Evolutionary conservation across 2,888 invertebrate species (phyloP), one percentile per base, ranked within the genome.

Genomic region (Dasypogon diadema): DNA sequence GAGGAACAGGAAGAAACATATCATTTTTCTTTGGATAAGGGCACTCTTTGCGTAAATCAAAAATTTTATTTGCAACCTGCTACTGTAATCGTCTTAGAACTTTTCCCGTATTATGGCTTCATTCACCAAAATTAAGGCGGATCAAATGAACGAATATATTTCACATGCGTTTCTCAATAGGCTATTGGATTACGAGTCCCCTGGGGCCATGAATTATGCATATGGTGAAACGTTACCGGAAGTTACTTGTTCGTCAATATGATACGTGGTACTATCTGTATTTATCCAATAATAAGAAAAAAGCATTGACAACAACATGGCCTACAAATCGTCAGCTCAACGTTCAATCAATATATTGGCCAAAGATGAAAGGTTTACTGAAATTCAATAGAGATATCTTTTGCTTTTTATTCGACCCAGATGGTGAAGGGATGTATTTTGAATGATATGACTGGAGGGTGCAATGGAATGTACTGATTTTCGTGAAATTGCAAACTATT

Each of bases 141-240:
- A 63, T 63, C 37, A 21, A 30, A 21, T 60, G 60, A 34, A 22
- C 34, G 10, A 34, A 60, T 30, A 34, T 14, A 34, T 5, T 12
- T 26, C 14, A 10, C n/a, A n/a, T n/a, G n/a, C n/a, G n/a, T n/a
- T n/a, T n/a, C n/a, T n/a, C n/a, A n/a, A n/a, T n/a, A n/a, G n/a
- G n/a, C n/a, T n/a, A n/a, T n/a, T n/a, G n/a, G n/a, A n/a, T n/a
- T n/a, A n/a, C n/a, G n/a, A n/a, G n/a, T n/a, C n/a, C n/a, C n/a
- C n/a, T n/a, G n/a, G n/a, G n/a, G n/a, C n/a, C 74, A 77, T 77
- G 75, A 77, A 77, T 77, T 77, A 77, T 75, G 75, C 63, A 77
- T 77, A n/a, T 60, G 60, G 42, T 60, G 72, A 72, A 75, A 60
- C 75, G 60, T 75, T 74, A 58, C 60, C 68, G 75, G 77, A 77